Evolutionary conservation across 2,113 vertebrate genomes (phyloP), one percentile per base, ranked within the genome.

Genomic region (Fulica atra): DNA sequence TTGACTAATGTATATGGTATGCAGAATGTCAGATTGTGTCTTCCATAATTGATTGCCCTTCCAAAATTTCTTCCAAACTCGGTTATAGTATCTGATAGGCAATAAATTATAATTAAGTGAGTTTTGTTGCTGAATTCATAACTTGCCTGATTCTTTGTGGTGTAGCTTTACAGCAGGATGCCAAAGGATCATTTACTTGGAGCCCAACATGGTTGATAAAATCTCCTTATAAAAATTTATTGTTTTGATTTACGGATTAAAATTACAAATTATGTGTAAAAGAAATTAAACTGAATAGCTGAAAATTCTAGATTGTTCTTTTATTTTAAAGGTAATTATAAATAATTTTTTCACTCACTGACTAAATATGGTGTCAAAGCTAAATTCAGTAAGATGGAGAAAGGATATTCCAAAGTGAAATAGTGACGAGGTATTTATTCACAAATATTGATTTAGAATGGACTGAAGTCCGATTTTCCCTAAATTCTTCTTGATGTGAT

Each of bases 11-110:
- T 20, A 50, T 68, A 84, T 33, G 69, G 46, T 36, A 84, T 79
- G 36, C n/a, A 91, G 42, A 38, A 17, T 88, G 59, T 46, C 72
- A 61, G 85, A 88, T 88, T 23, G 11, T 76, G 87, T 88, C 40
- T 92, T 66, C 50, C 88, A 71, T 95, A 96, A 95, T 44, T 95
- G 92, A 90, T 81, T 94, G 29, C 48, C 23, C 21, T 88, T 93
- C 65, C 29, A 90, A 94, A 97, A 89, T 53, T 89, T 81, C 53
- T 95, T 93, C 35, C 66, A 69, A 93, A 82, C 20, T 87, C 91
- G 24, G 21, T 74, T 91, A 86, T 78, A 94, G 40, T 66, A 90
- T 35, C 50, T 95, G 51, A 86, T 89, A 74, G 25, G 88, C 8
- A 94, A 92, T 66, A 93, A 74, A 86, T 91, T 83, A 86, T 56